phyloP scores from a whole-genome alignment of 1,140 invertebrate genomes.

The Caenorhabditis briggsae region DNA sequence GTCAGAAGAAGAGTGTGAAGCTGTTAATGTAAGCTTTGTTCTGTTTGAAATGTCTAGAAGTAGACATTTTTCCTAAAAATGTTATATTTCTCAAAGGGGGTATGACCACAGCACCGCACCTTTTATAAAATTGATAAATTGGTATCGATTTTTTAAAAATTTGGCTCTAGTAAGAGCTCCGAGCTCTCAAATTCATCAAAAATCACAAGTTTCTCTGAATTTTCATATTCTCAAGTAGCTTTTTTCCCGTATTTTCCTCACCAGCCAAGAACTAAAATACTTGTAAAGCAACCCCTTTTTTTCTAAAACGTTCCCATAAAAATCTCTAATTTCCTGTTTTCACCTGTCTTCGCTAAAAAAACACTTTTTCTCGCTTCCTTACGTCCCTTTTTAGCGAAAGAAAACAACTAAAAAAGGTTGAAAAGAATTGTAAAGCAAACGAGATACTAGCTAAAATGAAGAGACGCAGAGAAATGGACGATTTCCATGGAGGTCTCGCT shows the following conservation, averaged over 20 bases:
- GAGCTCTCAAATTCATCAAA: too few species aligned
- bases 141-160: too few species aligned
- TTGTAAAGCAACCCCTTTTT: background rate
- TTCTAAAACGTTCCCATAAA: background rate
- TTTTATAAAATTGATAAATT: too few species aligned
- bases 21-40: slow-evolving; percentile 73
- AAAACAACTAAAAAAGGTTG: background rate
- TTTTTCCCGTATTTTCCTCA: background rate
- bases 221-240: too few species aligned
- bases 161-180: too few species aligned
- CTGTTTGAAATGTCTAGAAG: too few species aligned
- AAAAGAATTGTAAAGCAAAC: background rate
- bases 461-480: slow-evolving; percentile 19
- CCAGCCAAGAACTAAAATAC: background rate
- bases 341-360: background rate
- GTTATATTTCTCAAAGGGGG: too few species aligned
- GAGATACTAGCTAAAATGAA: background rate
- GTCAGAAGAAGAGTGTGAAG: slow-evolving; percentile 73
- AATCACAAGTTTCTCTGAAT: too few species aligned
- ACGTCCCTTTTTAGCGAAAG: background rate
- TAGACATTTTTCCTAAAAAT: too few species aligned
- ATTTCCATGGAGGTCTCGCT: background rate
- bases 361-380: background rate
- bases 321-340: slow-evolving; percentile 19
- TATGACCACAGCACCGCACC: too few species aligned